Base-by-base conservation (phyloP, 2,113 vertebrate species). In the Monopterus albus region DNA sequence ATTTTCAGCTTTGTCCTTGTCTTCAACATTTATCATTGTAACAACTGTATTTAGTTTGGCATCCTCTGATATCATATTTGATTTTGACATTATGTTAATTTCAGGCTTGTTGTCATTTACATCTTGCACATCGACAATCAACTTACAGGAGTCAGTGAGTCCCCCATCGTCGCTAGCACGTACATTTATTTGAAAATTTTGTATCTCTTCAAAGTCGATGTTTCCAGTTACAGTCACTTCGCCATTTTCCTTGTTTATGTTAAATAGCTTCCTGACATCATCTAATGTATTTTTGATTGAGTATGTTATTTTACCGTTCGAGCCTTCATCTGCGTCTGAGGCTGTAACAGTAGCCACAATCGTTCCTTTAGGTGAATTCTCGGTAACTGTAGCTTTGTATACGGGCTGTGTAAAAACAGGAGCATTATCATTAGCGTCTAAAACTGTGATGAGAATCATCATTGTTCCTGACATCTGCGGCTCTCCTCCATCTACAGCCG, bases 161-260 rank as follows among this genome's bases (percentile, higher is more conserved):
- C 91, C 88, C 0, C 94, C 93, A 0, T 89, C 88, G 4, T 95
- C 94, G 35, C 28, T 91, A 0, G 92, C 94, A 31, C 84, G 71
- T 2, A 95, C 29, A 31, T 78, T 56, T 23, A 94, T 56, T 29
- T 88, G 25, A 36, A 84, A 91, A 2, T 38, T 36, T 7, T 20
- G 70, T 1, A 45, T 72, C 8, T 90, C 75, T 53, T 95, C 94
- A 68, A 83, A 94, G 33, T 95, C 92, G 10, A 93, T 13, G 4
- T 74, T 73, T 0, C 82, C 88, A 7, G 55, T 79, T 2, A 82
- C 75, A 18, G 31, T 76, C 4, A 94, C 82, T 3, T 85, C 72
- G 0, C 94, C 92, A 0, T 49, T 92, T 0, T 47, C 70, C 2
- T 15, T 23, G 43, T 94, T 72, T 17, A 95, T 43, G 0, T 40